Evolutionary conservation across 2,888 invertebrate species (phyloP), one percentile per base, ranked within the genome.

Genomic region (Pollenia amentaria): DNA sequence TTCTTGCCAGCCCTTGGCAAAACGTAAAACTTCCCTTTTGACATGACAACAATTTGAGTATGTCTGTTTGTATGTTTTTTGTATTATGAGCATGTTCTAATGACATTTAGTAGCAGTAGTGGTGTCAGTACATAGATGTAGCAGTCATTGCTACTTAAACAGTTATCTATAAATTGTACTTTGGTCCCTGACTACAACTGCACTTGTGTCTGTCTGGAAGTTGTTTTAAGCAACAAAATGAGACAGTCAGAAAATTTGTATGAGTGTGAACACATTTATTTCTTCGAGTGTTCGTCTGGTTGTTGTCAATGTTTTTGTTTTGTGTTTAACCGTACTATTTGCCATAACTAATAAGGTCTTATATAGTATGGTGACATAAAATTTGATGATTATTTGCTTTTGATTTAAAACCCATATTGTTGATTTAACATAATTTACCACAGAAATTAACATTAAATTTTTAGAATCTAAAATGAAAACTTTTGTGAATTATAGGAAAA

Each of bases 101-200:
- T 84, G 87, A 87, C 84, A 87, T 84, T 84, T 87, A 87, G 83
- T 84, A 87, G 84, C 83, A 87, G 87, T 67, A 87, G 84, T 77
- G 38, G 67, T 84, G 84, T 84, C 73, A 78, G 60, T 78, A 78
- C 65, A 78, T 60, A 72, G 70, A 65, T 83, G 70, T 72, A 67
- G 64, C 40, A 80, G 83, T 80, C 83, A 72, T 16, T 80, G 83
- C 83, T 80, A 87, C 83, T 83, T 77, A 65, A 72, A 77, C 77
- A 77, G 80, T 80, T 84, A 72, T 65, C 76, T 87, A 53, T 14
- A 73, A 75, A 82, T 42, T 55, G 21, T 65, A 64, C 65, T 83
- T 48, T 38, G 42, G 65, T 65, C 14, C 4, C 67, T 53, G n/a
- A 44, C 57, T 48, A 1, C 8, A 73, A 29, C 12, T 72, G 38